phyloP scores from a whole-genome alignment of 2,113 vertebrate species.

The Amazona vittata region DNA sequence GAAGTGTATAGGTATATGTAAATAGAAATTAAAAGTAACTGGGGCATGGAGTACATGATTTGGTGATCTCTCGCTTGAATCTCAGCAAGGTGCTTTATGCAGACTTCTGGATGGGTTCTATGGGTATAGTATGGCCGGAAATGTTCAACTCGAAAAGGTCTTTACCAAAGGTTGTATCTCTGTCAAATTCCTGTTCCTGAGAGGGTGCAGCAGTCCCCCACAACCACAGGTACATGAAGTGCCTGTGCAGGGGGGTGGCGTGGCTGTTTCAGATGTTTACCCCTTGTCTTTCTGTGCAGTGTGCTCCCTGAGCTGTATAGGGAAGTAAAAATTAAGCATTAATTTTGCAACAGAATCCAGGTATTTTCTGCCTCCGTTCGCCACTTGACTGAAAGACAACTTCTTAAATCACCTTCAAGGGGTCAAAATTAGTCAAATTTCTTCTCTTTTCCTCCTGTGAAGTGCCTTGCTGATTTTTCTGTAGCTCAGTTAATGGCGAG shows the following conservation, averaged over 20 bases:
- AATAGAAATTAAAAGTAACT: background rate
- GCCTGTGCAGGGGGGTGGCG: rapidly evolving
- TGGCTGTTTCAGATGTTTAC: rapidly evolving
- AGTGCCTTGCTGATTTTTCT: background rate
- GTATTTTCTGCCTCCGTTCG: background rate
- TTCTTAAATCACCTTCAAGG: background rate
- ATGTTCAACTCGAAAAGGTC: background rate
- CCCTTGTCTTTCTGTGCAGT: background rate
- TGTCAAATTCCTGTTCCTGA: rapidly evolving
- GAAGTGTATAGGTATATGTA: background rate
- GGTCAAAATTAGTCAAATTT: background rate
- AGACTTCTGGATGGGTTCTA: background rate
- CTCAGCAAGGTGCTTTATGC: background rate
- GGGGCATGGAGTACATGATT: background rate
- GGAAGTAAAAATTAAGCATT: background rate
- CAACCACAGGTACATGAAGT: rapidly evolving
- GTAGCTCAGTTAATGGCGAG: background rate
- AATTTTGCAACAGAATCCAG: no score
- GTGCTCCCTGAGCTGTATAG: background rate
- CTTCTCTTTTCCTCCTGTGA: background rate
- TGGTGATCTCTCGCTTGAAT: rapidly evolving
- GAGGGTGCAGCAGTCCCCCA: background rate
- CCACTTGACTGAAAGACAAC: background rate
- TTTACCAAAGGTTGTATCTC: background rate
- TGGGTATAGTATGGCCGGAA: no score